Base-by-base conservation (phyloP, 1,140 invertebrate genomes). In the Formica selysi region DNA sequence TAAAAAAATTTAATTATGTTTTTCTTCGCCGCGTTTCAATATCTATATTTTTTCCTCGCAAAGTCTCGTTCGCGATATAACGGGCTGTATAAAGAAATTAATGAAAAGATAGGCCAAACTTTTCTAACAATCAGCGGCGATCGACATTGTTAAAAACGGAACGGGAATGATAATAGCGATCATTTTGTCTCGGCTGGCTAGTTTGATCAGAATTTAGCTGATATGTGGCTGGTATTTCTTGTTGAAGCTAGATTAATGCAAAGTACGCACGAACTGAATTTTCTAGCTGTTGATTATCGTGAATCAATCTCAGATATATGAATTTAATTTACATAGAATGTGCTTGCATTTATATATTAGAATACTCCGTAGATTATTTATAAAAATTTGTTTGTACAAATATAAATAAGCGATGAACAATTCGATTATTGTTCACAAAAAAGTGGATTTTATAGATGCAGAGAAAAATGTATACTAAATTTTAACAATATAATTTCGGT, bases 101-200 rank as follows among this genome's bases (percentile, higher is more conserved):
- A 81, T 81, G 67, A 51, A 73, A 81, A 81, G 38, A 73, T 81
- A 81, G 54, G 67, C 26, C 67, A 51, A 73, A 67, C 67, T 81
- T 81, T 81, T 81, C 73, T 73, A 81, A 73, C 38, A 54, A 26
- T 44, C 8, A n/a, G 29, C 16, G 16, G 26, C 79, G 79, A 81
- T 71, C 54, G 67, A 81, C 67, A 26, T 73, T 26, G 67, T 6
- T 73, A 68, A 38, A 81, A 81, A 81, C 51, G 54, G 67, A 19
- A 54, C 32, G 44, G 67, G 19, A 73, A 71, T 44, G 54, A 83
- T 83, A 73, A 70, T 44, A 51, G 38, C 26, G 78, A 29, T 29
- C 51, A 41, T 71, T 81, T 73, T 59, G 68, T 83, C 54, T 51
- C 79, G 19, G 38, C 51, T 81, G 67, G 67, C 67, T 83, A 38